Percentiles rank a stretch among this genome's conserved stretches.
Evolutionary conservation across 2,888 invertebrate species (phyloP).

Genomic region (Sphaeridia pumilis): DNA sequence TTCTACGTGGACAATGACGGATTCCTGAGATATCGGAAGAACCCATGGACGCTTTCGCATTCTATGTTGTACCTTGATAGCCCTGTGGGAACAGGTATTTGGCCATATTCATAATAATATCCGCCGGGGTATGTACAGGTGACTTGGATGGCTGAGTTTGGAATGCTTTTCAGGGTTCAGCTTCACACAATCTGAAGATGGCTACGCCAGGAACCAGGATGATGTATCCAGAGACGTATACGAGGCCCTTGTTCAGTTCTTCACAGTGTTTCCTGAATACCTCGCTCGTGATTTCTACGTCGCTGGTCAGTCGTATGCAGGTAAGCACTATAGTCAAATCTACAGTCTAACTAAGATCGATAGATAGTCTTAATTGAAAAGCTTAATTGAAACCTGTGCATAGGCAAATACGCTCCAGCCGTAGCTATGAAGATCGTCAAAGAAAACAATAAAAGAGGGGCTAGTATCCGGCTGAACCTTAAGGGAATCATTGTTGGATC

Average conservation of each 20-base stretch:
- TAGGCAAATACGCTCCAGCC: constrained; percentile 44
- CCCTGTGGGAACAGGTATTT: constrained; percentile 62
- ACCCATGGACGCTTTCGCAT: constrained; percentile 69
- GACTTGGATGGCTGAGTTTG: not conserved
- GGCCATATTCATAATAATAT: not conserved
- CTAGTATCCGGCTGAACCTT: constrained; percentile 29
- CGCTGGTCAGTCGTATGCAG: constrained; percentile 81
- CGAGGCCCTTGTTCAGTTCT: constrained; percentile 66
- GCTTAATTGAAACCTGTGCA: constrained; percentile 18
- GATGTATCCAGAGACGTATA: constrained; percentile 71
- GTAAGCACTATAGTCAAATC: constrained; percentile 38
- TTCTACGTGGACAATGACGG: constrained; percentile 39
- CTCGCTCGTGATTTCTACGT: constrained; percentile 67
- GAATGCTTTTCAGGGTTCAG: constrained; percentile 58
- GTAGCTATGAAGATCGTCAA: constrained; percentile 38
- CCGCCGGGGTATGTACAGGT: not conserved
- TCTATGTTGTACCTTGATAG: constrained; percentile 81
- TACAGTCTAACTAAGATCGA: not conserved
- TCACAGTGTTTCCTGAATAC: constrained; percentile 64
- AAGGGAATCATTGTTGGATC: constrained; percentile 51
- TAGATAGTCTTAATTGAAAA: not conserved
- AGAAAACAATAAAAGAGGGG: constrained; percentile 25
- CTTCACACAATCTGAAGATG: constrained; percentile 62
- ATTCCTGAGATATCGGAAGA: constrained; percentile 40
- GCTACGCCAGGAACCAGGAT: constrained; percentile 66